Percentiles rank a stretch among this genome's conserved stretches.
phyloP scores from a whole-genome alignment of 2,797 vertebrate species.

The Selene dorsalis region DNA sequence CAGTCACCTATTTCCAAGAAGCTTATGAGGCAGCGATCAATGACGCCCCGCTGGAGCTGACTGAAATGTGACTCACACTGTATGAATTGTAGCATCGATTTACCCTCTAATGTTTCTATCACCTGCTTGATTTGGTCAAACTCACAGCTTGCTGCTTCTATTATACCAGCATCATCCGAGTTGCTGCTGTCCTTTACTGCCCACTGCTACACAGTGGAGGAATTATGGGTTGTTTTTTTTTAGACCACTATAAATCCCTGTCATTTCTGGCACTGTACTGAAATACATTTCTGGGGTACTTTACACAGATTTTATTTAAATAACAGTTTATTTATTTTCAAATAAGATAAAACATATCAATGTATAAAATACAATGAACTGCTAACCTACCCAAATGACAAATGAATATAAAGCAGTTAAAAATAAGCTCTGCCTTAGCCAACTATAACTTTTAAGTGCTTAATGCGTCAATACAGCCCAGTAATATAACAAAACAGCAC shows the following conservation, averaged over 20 bases:
- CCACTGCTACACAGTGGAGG: not conserved
- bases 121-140: not conserved
- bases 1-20: constrained; percentile 57
- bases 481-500: not conserved
- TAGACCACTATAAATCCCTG: too few species aligned
- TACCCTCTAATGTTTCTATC: not conserved
- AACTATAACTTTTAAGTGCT: not conserved
- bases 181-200: not conserved
- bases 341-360: not conserved
- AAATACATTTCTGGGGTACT: not conserved
- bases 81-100: not conserved
- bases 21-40: not conserved
- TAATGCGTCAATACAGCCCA: not conserved
- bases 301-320: not conserved
- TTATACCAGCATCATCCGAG: not conserved
- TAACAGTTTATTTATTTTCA: not conserved
- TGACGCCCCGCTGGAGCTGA: not conserved
- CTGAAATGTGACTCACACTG: not conserved
- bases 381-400: not conserved
- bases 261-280: too few species aligned
- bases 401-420: not conserved
- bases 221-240: not conserved
- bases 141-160: not conserved
- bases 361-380: not conserved
- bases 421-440: not conserved